A percentile compares a stretch with the other conserved stretches of the same genome.
These are phyloP conservation scores for Sinosuthora webbiana DNA, from an alignment of 2,113 vertebrate species.

Conservation along the genomic window DNA sequence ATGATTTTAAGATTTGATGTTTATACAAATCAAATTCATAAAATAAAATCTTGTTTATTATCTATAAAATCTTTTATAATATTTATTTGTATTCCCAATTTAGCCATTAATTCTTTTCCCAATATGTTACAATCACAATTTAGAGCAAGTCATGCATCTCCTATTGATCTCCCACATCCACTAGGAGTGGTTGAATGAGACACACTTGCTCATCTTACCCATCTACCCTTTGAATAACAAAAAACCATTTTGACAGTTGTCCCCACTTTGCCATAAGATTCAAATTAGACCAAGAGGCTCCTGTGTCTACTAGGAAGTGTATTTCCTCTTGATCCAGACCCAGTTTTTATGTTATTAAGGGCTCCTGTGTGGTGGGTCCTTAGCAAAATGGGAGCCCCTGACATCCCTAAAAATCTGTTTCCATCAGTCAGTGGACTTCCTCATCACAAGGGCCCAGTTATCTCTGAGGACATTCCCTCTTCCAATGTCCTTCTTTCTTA, in stretches of 20 bases:
- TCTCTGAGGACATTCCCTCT: not conserved
- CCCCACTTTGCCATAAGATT: not conserved
- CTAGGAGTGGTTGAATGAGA: not conserved
- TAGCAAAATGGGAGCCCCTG: not conserved
- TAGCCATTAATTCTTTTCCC: not conserved
- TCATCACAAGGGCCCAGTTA: not conserved
- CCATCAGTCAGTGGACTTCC: not conserved
- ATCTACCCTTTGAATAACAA: not conserved
- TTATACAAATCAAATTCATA: no score
- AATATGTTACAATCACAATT: not conserved
- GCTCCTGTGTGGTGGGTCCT: not conserved
- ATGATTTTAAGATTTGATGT: no score
- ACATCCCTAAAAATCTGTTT: not conserved
- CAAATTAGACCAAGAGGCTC: not conserved
- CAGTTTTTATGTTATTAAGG: not conserved
- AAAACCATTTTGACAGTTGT: not conserved
- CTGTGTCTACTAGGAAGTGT: not conserved
- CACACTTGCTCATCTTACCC: fast-evolving
- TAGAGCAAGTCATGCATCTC: no score
- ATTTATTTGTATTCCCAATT: not conserved
- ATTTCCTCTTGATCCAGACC: not conserved
- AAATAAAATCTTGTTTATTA: no score
- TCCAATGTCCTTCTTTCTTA: not conserved
- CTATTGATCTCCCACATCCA: not conserved
- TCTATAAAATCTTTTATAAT: no score